Base-by-base conservation (phyloP, 2,113 vertebrate genomes). In the Rhineura floridana region DNA sequence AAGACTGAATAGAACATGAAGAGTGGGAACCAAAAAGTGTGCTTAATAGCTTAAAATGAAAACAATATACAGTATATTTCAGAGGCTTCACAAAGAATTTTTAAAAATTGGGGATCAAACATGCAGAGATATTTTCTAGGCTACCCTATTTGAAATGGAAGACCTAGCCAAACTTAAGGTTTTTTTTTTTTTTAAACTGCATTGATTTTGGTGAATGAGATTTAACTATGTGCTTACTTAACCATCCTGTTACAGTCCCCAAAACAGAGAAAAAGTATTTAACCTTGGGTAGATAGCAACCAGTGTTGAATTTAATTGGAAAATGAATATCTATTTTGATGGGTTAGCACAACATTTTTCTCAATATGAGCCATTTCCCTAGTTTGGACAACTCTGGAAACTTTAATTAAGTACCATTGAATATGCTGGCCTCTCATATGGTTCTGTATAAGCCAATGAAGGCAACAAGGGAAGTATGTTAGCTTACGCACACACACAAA, bases 341-440 rank as follows among this genome's bases (percentile, higher is more conserved):
- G 1, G 12, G 65, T 46, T 89, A 13, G 36, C 67, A 84, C 84
- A 69, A 84, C 87, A 88, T 80, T 46, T 67, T 85, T 44, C 81
- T 87, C 8, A 85, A 19, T 77, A 75, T 1, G 2, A 12, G 0
- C 0, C 4, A 10, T 86, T 59, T 67, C 39, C 62, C 63, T 88
- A 4, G 44, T 83, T 36, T 90, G 69, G 75, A 84, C 62, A 21
- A 91, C 11, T 11, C 28, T 39, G 72, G 85, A 86, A 86, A 23
- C 0, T 84, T 93, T 39, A 82, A 65, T 33, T 23, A 30, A 52
- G 46, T 0, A 0, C 13, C 59, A 59, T 72, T 48, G 17, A 91
- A 77, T 17, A 62, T 79, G 79, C 7, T 2, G 4, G 75, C 0
- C 3, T 75, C 13, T 4, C 6, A 2, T 81, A 23, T 55, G 8